These are phyloP conservation scores for Marcusenius ussheri DNA, from an alignment of 2,113 vertebrate genomes.

Conservation along the genomic window DNA sequence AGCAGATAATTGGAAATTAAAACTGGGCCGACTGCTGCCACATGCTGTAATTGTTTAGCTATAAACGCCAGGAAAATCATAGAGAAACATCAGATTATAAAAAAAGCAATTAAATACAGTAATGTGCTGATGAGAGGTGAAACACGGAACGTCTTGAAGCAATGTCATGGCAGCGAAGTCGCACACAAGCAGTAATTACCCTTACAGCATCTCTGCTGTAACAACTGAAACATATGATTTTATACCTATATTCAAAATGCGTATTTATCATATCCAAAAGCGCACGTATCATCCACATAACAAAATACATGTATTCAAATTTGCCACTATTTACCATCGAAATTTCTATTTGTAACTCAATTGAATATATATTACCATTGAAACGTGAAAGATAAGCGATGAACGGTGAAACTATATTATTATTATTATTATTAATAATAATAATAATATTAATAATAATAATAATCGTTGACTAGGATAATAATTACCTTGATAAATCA, in stretches of 20 bases:
- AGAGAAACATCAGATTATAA: slow-evolving; percentile 24
- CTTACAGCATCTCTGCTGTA: neutral
- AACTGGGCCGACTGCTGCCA: slow-evolving; percentile 27
- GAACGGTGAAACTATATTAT: neutral
- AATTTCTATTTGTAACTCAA: neutral
- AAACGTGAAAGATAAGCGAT: neutral
- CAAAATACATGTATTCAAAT: neutral
- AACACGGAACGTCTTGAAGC: slow-evolving; percentile 20
- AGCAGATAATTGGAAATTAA: slow-evolving; percentile 32
- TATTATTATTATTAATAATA: no score
- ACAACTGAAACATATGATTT: neutral
- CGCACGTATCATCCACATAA: neutral
- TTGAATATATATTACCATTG: neutral
- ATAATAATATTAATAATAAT: neutral
- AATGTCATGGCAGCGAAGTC: slow-evolving; percentile 7
- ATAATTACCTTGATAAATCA: neutral
- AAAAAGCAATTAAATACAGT: slow-evolving; percentile 29
- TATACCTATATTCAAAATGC: neutral
- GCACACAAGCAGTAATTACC: slow-evolving; percentile 23
- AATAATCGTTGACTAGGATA: neutral
- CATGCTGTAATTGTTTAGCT: slow-evolving; percentile 31
- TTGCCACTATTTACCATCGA: neutral
- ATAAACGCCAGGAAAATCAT: slow-evolving; percentile 24
- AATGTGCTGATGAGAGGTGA: slow-evolving; percentile 26
- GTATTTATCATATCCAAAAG: neutral